Evolutionary conservation across 2,797 vertebrate species (phyloP), one percentile per base, ranked within the genome.

Genomic region (Melanotaenia nigrans): DNA sequence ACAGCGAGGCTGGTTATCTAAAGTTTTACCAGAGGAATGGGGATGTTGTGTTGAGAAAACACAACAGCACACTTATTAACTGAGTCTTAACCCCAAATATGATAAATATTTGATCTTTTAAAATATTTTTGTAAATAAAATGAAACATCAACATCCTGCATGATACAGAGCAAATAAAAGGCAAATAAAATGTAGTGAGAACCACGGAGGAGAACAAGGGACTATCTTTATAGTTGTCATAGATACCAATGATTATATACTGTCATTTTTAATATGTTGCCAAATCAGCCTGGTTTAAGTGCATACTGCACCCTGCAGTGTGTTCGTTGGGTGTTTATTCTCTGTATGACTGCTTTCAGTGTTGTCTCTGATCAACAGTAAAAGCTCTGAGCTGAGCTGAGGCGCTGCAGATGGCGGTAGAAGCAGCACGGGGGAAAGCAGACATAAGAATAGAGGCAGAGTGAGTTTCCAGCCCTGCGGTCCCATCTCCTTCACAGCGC

Each of bases 401-500:
- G 68, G 70, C 56, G 35, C 73, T 68, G 77, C 78, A 87, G 79
- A 90, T 79, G 78, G 86, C 3, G 28, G 75, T 24, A 74, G 81
- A 88, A 72, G 12, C 65, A 85, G 74, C 74, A 66, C 60, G 45
- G 71, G 35, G 69, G 69, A 77, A 64, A 79, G 72, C 58, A 81
- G 53, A 65, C 45, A 70, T 20, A 55, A 73, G 64, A 32, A 63
- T 60, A 72, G 56, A 49, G 71, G 40, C 82, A 70, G 76, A 57
- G 77, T 49, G 65, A 58, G 32, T 78, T 81, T 88, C 75, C 75
- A 82, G 87, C 77, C 84, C 77, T 61, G 79, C 65, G 47, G 81
- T 83, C 82, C 70, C 40, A 36, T 92, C 88, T 89, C 90, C 89
- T 93, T 92, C 87, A 90, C 82, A 82, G 77, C 4, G 54, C 83